These are phyloP conservation scores for Epicauta chinensis DNA, from an alignment of 1,140 invertebrate genomes.

Conservation along the genomic window DNA sequence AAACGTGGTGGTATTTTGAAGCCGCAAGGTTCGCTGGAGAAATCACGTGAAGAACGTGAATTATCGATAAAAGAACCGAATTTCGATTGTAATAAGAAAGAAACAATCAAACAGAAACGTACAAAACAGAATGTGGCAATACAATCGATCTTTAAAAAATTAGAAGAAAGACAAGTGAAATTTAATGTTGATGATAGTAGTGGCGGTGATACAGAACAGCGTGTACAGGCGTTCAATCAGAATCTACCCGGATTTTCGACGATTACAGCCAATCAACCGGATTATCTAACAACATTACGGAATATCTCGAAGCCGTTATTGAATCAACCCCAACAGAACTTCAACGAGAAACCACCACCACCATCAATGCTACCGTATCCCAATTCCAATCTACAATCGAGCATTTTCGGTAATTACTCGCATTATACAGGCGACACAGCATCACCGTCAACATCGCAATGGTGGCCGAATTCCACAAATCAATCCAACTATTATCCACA, in stretches of 20 bases:
- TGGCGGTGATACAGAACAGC: slow-evolving; percentile 22
- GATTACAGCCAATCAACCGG: slow-evolving; percentile 10
- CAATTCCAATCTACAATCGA: slow-evolving; percentile 2
- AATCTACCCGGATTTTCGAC: slow-evolving; percentile 24
- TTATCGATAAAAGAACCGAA: slow-evolving; percentile 12
- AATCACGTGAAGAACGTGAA: slow-evolving; percentile 52
- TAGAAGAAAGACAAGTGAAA: slow-evolving; percentile 53
- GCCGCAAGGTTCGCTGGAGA: slow-evolving; percentile 60
- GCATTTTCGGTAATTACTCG: slow-evolving; percentile 9
- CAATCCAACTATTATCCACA: slow-evolving; percentile 9
- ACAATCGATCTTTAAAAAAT: slow-evolving; percentile 65
- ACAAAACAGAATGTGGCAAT: slow-evolving; percentile 44
- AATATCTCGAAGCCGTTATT: slow-evolving; percentile 20
- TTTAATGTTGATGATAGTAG: slow-evolving; percentile 32
- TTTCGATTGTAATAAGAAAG: slow-evolving; percentile 21
- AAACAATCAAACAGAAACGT: slow-evolving; percentile 33
- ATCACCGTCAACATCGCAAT: slow-evolving; percentile 2
- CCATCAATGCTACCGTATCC: background rate
- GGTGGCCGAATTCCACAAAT: slow-evolving; percentile 19
- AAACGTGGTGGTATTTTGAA: slow-evolving; percentile 54
- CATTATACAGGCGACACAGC: background rate
- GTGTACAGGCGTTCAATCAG: slow-evolving; percentile 26
- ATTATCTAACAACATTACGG: slow-evolving; percentile 24
- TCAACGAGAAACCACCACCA: background rate
- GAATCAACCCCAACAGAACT: slow-evolving; percentile 17